These are phyloP conservation scores for Agapornis canus DNA, from an alignment of 2,797 vertebrate species.

Conservation along the genomic window DNA sequence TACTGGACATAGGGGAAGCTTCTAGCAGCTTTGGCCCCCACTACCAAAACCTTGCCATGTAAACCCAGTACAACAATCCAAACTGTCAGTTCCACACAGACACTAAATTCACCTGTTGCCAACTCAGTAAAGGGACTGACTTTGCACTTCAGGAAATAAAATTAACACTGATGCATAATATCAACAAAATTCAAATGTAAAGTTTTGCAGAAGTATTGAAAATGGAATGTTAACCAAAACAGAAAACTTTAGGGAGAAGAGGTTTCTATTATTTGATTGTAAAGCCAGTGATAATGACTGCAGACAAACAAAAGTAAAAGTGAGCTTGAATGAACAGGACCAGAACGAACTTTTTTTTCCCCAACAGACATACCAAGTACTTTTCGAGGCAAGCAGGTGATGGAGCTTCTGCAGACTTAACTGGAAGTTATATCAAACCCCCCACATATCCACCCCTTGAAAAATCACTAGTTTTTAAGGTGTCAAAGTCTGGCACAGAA, in stretches of 20 bases:
- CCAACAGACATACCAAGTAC: neutral
- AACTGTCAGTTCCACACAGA: neutral
- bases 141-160: neutral
- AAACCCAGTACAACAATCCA: neutral
- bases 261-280: neutral
- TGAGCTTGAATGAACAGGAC: neutral
- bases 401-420: neutral
- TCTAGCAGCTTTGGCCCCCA: neutral
- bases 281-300: neutral
- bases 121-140: neutral
- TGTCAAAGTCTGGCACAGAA: neutral
- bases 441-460: neutral
- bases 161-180: neutral
- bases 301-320: neutral
- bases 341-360: neutral
- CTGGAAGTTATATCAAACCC: neutral
- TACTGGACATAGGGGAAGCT: accelerated
- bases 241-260: neutral
- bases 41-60: neutral
- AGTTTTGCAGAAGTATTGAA: neutral
- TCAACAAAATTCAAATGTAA: neutral
- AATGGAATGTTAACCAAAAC: neutral
- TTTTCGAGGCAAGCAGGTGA: neutral
- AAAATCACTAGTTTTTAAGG: neutral
- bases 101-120: neutral